phyloP scores from a whole-genome alignment of 1,140 invertebrate species.

The Eubasilissa regina region DNA sequence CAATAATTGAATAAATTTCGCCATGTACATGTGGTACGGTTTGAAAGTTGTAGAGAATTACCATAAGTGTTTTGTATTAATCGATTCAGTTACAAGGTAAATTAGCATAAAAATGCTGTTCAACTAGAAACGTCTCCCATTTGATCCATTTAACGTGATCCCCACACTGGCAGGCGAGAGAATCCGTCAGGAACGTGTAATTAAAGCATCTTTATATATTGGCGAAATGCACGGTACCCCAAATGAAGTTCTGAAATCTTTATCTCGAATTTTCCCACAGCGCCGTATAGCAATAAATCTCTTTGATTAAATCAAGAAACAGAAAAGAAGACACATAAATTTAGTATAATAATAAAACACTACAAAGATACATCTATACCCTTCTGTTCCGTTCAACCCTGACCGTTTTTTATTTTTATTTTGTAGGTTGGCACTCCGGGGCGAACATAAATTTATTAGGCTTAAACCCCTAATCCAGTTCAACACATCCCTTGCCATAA shows the following conservation, averaged over 20 bases:
- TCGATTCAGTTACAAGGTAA: background rate
- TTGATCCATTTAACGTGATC: slow-evolving; percentile 18
- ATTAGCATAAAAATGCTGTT: slow-evolving; percentile 32
- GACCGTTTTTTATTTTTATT: slow-evolving; percentile 49
- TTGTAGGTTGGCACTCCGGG: slow-evolving; percentile 46
- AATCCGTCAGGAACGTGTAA: slow-evolving; percentile 42
- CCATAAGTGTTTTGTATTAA: slow-evolving; percentile 20
- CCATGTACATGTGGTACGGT: background rate
- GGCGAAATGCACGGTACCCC: slow-evolving; percentile 47
- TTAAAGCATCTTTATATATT: slow-evolving; percentile 54
- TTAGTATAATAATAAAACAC: slow-evolving; percentile 59
- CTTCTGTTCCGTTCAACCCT: slow-evolving; percentile 41
- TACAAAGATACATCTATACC: slow-evolving; percentile 43
- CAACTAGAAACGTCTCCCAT: background rate
- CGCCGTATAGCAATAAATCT: slow-evolving; percentile 54
- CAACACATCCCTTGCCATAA: slow-evolving; percentile 58
- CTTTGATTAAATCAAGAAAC: slow-evolving; percentile 61
- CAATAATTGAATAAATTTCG: slow-evolving; percentile 7
- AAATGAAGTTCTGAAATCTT: slow-evolving; percentile 49
- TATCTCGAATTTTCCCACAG: slow-evolving; percentile 55
- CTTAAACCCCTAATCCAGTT: slow-evolving; percentile 60
- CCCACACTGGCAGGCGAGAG: background rate
- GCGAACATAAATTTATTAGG: slow-evolving; percentile 59
- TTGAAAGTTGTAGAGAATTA: slow-evolving; percentile 1
- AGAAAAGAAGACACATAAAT: slow-evolving; percentile 60